phyloP scores from a whole-genome alignment of 2,888 invertebrate genomes.

The Neuroscelio doddi region DNA sequence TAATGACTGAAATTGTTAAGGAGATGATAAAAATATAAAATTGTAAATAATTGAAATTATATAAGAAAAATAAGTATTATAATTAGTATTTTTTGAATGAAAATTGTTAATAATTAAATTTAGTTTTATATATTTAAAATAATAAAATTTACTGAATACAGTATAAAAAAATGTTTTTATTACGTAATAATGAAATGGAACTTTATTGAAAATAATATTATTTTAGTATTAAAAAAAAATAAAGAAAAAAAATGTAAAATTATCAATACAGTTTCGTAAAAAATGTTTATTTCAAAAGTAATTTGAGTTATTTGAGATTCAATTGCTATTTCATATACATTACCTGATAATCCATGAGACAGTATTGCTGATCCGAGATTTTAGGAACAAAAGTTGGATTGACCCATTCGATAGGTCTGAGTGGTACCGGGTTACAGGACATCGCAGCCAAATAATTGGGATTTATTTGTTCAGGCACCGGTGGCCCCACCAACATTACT shows the following conservation, averaged over 20 bases:
- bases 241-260: background rate
- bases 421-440: conserved; percentile 71
- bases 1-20: no score
- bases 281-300: background rate
- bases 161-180: conserved; percentile 1
- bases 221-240: background rate
- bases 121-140: no score
- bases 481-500: conserved; percentile 70
- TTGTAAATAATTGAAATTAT: no score
- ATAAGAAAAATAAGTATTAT: no score
- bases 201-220: no score
- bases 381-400: conserved; percentile 69
- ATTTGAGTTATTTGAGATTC: no score
- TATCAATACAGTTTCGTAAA: background rate
- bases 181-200: background rate
- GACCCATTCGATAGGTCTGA: conserved; percentile 73
- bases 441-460: conserved; percentile 68
- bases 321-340: background rate
- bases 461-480: conserved; percentile 61
- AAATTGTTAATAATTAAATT: no score
- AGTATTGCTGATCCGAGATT: conserved; percentile 62
- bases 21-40: no score
- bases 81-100: no score
- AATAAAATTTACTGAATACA: no score
- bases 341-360: conserved; percentile 65